Conservation (phyloP, 2,113 vertebrate genomes). For the Synodontis membranacea region DNA sequence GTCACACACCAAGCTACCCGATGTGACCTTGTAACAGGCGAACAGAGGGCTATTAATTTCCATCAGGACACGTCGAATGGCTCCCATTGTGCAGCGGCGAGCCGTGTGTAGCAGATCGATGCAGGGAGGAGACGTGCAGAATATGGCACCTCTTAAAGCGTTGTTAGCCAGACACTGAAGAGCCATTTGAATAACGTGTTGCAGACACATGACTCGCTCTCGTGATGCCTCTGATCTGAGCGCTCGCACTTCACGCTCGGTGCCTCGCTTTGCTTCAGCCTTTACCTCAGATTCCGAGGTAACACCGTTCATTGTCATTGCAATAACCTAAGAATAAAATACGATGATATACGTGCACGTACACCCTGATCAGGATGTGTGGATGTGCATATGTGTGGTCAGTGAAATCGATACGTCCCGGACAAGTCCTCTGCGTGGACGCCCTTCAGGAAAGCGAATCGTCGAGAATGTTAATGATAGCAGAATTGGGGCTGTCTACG, state of each 20-base stretch:
- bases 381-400: conserved; percentile 32
- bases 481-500: conserved; percentile 48
- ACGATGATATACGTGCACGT: not conserved
- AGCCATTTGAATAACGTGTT: conserved; percentile 54
- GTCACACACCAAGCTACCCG: conserved; percentile 1
- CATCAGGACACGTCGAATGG: conserved; percentile 53
- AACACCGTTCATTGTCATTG: not conserved
- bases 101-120: conserved; percentile 63
- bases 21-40: conserved; percentile 45
- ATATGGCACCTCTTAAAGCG: conserved; percentile 46
- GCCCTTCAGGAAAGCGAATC: conserved; percentile 68
- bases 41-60: conserved; percentile 53
- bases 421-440: conserved; percentile 46
- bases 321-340: not conserved
- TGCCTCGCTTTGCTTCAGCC: not conserved
- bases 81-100: conserved; percentile 48
- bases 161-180: conserved; percentile 53
- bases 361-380: conserved; percentile 9
- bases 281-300: conserved; percentile 32
- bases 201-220: conserved; percentile 25
- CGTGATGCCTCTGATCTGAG: conserved; percentile 40
- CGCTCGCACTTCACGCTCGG: conserved; percentile 55
- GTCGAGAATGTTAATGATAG: conserved; percentile 70
- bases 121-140: conserved; percentile 41
- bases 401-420: conserved; percentile 36